Evolutionary conservation across 92 coral and sea anemone genomes (phyloP), one percentile per base, ranked within the genome.

Genomic region (Metridium senile): DNA sequence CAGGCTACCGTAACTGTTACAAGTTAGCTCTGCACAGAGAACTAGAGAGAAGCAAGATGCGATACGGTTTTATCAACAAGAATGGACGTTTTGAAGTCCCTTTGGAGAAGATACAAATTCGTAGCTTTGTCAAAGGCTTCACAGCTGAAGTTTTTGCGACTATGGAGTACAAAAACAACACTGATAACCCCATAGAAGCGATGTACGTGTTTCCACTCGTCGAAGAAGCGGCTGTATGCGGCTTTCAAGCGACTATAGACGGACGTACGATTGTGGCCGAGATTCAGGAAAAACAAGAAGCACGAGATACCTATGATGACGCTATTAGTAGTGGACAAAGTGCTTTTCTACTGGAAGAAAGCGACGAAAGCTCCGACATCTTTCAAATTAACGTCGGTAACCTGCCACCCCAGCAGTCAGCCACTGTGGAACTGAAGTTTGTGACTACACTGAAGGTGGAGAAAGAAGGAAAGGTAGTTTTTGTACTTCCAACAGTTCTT

Each of bases 251-350:
- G 0, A 76, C 86, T 11, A 82, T 93, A 45, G 93, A 93, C 54
- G 94, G 94, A 49, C 75, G 95, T 67, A 93, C 91, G 72, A 85
- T 93, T 70, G 87, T 85, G 17, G 98, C 95, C 26, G 86, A 93
- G 79, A 70, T 93, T 9, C 89, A 85, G 58, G 98, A 87, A 72
- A 93, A 93, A 66, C 79, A 89, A 76, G 88, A 93, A 82, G 98
- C 98, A 58, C 79, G 81, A 28, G 89, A 90, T 57, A 81, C 81
- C 39, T 93, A 93, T 76, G 86, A 93, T 52, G 95, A 90, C 30
- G 95, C 95, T 39, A 84, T 93, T 23, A 84, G 92, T 65, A 87
- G 94, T 63, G 98, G 98, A 0, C 87, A 80, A 47, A 78, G 83
- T 57, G 98, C 98, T 1, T 90, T 85, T 59, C 85, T 93, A 31